Percentiles rank a stretch among this genome's conserved stretches.
Conservation (phyloP, 2,888 invertebrate species). For the Carterocephalus palaemon region DNA sequence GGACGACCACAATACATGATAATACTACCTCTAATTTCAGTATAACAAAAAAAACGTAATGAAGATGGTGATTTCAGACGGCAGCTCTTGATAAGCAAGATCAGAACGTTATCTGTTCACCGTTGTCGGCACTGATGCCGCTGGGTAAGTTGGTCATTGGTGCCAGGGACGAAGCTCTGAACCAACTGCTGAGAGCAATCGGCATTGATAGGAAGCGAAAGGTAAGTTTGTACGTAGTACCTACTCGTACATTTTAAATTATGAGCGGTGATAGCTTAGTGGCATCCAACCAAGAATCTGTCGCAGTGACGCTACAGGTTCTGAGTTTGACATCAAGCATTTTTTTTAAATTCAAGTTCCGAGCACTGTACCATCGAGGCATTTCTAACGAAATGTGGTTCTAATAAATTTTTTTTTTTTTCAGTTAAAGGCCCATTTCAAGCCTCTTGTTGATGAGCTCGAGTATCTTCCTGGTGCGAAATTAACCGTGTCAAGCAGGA, state of each 20-base stretch:
- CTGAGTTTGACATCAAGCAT: too few relatives aligned
- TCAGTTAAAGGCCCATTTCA: constrained; percentile 26
- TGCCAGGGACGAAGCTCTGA: constrained; percentile 32
- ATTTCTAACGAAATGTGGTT: too few relatives aligned
- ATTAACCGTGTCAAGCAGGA: constrained; percentile 81
- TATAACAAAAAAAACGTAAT: too few relatives aligned
- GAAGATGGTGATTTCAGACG: constrained; percentile 1
- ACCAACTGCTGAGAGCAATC: constrained; percentile 40
- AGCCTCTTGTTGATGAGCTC: constrained; percentile 32
- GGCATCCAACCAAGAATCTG: too few relatives aligned
- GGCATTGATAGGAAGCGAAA: constrained; percentile 36
- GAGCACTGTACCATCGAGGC: too few relatives aligned
- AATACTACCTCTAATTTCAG: too few relatives aligned
- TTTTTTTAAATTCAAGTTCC: too few relatives aligned
- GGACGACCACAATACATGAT: too few relatives aligned
- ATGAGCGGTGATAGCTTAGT: too few relatives aligned
- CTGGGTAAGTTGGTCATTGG: constrained; percentile 52
- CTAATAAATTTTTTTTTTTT: neutral
- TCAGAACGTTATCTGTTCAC: constrained; percentile 50
- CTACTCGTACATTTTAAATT: too few relatives aligned
- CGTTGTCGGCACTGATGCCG: constrained; percentile 50
- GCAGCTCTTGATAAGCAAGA: constrained; percentile 3
- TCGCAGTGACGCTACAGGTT: too few relatives aligned
- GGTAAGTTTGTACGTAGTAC: too few relatives aligned
- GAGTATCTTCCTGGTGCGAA: constrained; percentile 58